Percentiles rank a stretch among this genome's conserved stretches.
phyloP scores from a whole-genome alignment of 2,797 vertebrate species.

The Cheirogaleus major region DNA sequence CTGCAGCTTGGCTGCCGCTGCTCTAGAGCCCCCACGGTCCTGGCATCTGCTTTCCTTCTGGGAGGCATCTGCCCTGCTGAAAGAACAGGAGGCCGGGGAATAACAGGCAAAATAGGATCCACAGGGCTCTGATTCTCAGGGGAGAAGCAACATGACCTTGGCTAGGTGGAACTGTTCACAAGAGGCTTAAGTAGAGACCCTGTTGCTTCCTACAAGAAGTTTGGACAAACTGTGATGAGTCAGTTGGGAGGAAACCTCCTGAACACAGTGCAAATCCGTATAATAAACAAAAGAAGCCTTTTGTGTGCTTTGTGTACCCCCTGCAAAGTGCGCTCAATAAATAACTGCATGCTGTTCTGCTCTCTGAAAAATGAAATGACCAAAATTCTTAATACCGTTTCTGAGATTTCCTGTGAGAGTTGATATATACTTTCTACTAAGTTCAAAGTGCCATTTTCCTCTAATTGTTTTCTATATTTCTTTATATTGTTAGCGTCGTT shows the following conservation, averaged over 20 bases:
- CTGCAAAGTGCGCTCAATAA: conserved; percentile 51
- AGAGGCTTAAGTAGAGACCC: conserved; percentile 67
- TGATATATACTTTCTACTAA: conserved; percentile 67
- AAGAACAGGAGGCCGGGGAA: conserved; percentile 67
- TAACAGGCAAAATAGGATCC: background rate
- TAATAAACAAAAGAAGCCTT: conserved; percentile 47
- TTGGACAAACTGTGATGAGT: conserved; percentile 68
- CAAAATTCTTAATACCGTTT: conserved; percentile 60
- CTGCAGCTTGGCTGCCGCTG: conserved; percentile 48
- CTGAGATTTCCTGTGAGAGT: conserved; percentile 76
- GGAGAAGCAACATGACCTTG: conserved; percentile 46
- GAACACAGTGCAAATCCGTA: background rate
- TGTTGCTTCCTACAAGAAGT: conserved; percentile 64
- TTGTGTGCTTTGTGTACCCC: conserved; percentile 44
- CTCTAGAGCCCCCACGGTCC: conserved; percentile 35
- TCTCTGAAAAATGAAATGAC: conserved; percentile 61
- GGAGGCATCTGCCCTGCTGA: conserved; percentile 68
- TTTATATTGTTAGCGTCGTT: conserved; percentile 80
- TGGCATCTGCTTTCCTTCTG: conserved; percentile 65
- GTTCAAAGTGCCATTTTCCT: conserved; percentile 73
- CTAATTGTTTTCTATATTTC: conserved; percentile 82
- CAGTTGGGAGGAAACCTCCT: conserved; percentile 44
- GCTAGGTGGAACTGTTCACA: conserved; percentile 50
- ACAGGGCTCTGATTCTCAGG: conserved; percentile 46
- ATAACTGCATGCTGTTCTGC: conserved; percentile 70